These are phyloP conservation scores for Neodontobutis hainanensis DNA, from an alignment of 2,113 vertebrate genomes.

Conservation along the genomic window DNA sequence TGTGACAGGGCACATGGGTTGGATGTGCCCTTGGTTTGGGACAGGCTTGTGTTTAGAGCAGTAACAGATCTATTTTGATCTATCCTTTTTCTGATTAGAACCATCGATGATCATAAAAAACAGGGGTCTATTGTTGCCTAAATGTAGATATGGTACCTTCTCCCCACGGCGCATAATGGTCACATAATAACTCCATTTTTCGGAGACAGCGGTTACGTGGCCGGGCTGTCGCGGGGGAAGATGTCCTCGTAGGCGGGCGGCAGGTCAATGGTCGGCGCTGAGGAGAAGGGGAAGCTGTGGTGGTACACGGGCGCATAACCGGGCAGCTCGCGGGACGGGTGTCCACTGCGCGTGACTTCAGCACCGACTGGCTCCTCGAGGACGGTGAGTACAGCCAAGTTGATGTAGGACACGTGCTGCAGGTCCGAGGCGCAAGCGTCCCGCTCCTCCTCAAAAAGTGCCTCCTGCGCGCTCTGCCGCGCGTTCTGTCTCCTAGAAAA, in stretches of 20 bases:
- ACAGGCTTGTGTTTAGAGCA: too few relatives aligned
- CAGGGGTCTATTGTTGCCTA: too few relatives aligned
- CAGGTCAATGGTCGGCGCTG: slow-evolving; percentile 85
- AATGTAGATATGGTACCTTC: too few relatives aligned
- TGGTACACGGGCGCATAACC: slow-evolving; percentile 90
- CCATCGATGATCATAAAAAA: too few relatives aligned
- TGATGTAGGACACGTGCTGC: slow-evolving; percentile 93
- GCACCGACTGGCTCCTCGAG: slow-evolving; percentile 84
- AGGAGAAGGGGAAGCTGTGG: slow-evolving; percentile 89
- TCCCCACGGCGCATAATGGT: neutral
- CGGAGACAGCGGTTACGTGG: slow-evolving; percentile 60
- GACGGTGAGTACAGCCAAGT: slow-evolving; percentile 85
- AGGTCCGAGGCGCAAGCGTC: slow-evolving; percentile 81
- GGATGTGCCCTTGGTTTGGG: too few relatives aligned
- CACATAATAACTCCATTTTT: too few relatives aligned
- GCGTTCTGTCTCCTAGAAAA: slow-evolving; percentile 78
- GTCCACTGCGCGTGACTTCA: slow-evolving; percentile 88
- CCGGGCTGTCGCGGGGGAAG: slow-evolving; percentile 82
- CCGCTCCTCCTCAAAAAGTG: slow-evolving; percentile 85
- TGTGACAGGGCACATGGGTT: too few relatives aligned
- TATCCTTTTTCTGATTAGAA: too few relatives aligned
- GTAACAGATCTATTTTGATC: too few relatives aligned
- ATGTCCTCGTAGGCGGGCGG: slow-evolving; percentile 91
- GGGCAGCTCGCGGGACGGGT: slow-evolving; percentile 92
- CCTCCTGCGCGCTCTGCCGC: slow-evolving; percentile 81